Base-by-base conservation (phyloP, 2,888 invertebrate genomes). In the Seira ritae region DNA sequence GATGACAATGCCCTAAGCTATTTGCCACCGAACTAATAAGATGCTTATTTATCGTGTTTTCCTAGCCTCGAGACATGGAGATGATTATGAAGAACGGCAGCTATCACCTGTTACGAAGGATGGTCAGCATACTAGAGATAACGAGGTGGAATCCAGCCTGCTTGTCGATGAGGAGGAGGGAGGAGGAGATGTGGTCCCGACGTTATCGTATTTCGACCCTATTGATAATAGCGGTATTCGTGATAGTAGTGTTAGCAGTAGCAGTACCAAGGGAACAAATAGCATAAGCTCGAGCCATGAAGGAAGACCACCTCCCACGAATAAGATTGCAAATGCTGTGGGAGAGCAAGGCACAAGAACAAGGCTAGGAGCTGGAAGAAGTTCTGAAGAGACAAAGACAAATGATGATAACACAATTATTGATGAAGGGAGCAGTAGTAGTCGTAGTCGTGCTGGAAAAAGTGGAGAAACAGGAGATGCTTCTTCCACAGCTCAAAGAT, bases 321-420 rank as follows among this genome's bases (percentile, higher is more conserved):
- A 82, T 84, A 73, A 71, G 73, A 69, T 24, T 19, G 19, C 17
- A 71, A 71, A 23, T 46, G 62, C 70, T 4, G 31, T 31, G 37
- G 37, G 46, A 77, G 23, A 81, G 80, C 65, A 85, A 71, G 80
- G 84, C 73, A 73, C 60, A 82, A 15, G 84, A 85, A 85, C 80
- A 75, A 71, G 81, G 55, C 85, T 79, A 80, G 67, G 67, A 73
- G 72, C 66, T 67, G 71, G 70, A 80, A 62, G 71, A 62, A 82
- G 76, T 84, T 84, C 78, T 46, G 77, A 87, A 81, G 84, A 85
- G 86, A 86, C 84, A 86, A 88, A 87, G 87, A 88, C 87, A 87
- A 87, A 87, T 87, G 86, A 88, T 87, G 88, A 87, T 87, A 87
- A 87, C 85, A 85, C 87, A 88, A 88, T 88, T 88, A 88, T 88